Evolutionary conservation across 1,140 invertebrate genomes (phyloP).

Genomic region (Bradynema listronoti): DNA sequence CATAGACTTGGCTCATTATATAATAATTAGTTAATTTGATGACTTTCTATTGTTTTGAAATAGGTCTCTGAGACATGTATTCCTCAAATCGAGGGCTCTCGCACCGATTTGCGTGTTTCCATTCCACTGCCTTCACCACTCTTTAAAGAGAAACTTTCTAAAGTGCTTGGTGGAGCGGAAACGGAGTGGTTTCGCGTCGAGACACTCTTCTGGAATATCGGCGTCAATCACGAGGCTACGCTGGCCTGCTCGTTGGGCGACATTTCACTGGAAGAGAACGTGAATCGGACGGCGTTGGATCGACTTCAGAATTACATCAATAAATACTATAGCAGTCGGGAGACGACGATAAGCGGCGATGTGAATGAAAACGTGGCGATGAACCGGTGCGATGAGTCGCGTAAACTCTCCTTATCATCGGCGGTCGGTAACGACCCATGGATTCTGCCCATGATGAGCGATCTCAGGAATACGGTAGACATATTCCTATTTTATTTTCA

Average conservation of each 20-base stretch:
- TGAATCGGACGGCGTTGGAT: constrained; percentile 36
- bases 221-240: constrained; percentile 48
- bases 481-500: no score
- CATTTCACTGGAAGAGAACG: constrained; percentile 41
- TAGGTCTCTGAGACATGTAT: constrained; percentile 44
- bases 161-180: constrained; percentile 20
- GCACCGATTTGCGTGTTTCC: constrained; percentile 29
- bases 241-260: constrained; percentile 39
- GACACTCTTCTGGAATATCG: constrained; percentile 48
- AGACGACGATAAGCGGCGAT: no score
- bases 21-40: no score
- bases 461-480: no score
- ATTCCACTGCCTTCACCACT: constrained; percentile 44
- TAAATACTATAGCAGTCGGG: no score
- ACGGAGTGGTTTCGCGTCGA: constrained; percentile 38
- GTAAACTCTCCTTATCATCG: no score
- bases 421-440: no score
- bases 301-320: constrained; percentile 16
- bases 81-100: constrained; percentile 31
- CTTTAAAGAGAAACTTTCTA: constrained; percentile 34
- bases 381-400: no score
- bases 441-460: no score
- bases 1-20: no score
- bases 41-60: constrained; percentile 13
- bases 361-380: no score